A percentile compares a stretch with the other conserved stretches of the same genome.
Conservation (phyloP, 2,888 invertebrate genomes). For the Germaria angustata region DNA sequence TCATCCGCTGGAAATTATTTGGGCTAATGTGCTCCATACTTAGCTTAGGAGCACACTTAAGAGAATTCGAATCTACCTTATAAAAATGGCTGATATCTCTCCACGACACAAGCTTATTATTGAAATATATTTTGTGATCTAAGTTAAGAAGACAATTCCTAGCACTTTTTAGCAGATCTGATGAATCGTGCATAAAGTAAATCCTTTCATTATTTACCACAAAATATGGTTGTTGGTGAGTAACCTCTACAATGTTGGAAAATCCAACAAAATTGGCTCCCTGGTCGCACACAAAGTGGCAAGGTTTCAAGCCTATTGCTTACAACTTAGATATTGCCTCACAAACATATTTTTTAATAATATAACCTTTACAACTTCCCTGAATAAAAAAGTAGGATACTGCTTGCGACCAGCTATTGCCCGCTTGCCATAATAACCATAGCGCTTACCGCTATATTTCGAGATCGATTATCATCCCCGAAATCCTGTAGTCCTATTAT, state of each 20-base stretch:
- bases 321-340: background rate
- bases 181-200: slow-evolving; percentile 10
- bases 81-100: slow-evolving; percentile 5
- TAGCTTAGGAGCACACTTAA: slow-evolving; percentile 20
- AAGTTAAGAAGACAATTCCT: background rate
- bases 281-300: slow-evolving; percentile 10
- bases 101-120: background rate
- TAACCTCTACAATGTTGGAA: background rate
- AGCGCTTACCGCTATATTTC: no score
- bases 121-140: background rate
- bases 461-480: no score
- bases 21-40: background rate
- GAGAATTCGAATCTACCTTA: background rate
- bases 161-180: background rate
- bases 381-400: no score
- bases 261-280: background rate
- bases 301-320: slow-evolving; percentile 5
- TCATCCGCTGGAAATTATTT: background rate
- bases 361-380: no score
- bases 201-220: background rate
- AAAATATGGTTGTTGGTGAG: background rate
- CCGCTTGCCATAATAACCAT: no score
- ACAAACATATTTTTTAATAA: no score
- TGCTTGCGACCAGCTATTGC: no score
- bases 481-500: no score